Evolutionary conservation across 2,888 invertebrate genomes (phyloP), one percentile per base, ranked within the genome.

Genomic region (Phalera bucephala): DNA sequence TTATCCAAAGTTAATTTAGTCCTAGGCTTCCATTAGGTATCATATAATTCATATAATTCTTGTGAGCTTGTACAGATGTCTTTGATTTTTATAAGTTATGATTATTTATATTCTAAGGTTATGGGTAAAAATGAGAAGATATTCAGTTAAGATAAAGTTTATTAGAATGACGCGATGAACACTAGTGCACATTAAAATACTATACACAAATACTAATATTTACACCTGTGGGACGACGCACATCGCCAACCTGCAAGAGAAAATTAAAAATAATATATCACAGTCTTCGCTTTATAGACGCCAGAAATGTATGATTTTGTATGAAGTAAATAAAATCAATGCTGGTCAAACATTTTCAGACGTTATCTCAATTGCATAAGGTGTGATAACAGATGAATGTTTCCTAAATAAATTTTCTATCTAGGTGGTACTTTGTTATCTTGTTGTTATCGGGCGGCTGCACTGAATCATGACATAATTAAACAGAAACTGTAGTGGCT

Each of bases 171-270:
- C 75, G 70, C 70, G 49, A 64, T 61, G 64, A 64, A 68, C 61
- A 56, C 62, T 66, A 72, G 69, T 72, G 74, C 74, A 75, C 67
- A 70, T 66, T 76, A 70, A 59, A 72, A 73, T 76, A 75, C 65
- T 73, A 75, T 83, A 77, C 74, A 80, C 70, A 76, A 70, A 64
- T 69, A 71, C 73, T 64, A 69, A 68, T 85, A 85, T 84, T 72
- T 85, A 87, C 85, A 87, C 67, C 71, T 62, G 73, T 72, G 72
- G 72, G 70, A 64, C 65, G 60, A 57, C 62, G 53, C 51, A 59
- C 59, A 45, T 64, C 63, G 61, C 51, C 68, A 69, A 84, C 66
- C 88, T 88, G 88, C 38, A 87, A 88, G 69, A 80, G 79, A 84
- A 80, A 79, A 74, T 70, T 72, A 63, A 52, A 55, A 72, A 75